Evolutionary conservation across 2,113 vertebrate species (phyloP), one percentile per base, ranked within the genome.

Genomic region (Mystacornis crossleyi): DNA sequence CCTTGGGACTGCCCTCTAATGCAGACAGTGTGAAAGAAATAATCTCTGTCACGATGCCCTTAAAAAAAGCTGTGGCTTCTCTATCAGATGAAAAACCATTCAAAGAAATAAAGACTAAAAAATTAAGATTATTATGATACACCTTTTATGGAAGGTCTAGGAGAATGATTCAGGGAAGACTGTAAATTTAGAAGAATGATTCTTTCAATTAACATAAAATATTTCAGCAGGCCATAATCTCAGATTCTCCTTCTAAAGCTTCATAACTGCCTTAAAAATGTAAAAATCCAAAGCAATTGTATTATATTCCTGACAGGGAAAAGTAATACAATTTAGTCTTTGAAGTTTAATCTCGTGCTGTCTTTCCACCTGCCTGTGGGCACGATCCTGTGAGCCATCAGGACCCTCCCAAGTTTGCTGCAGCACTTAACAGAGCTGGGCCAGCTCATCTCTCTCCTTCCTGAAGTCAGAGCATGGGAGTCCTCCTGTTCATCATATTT

Each of bases 251-350:
- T 89, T 88, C 71, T 60, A 87, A 93, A 81, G 7, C 18, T 87
- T 79, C 67, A 48, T 40, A 66, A 62, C 38, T 66, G 42, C 21
- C 78, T 93, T 69, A 58, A 95, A 89, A 87, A 91, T 31, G 66
- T 66, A 61, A 81, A 73, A 91, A 88, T 91, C 50, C 88, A 93
- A 96, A 86, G 57, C 57, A 72, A 66, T 75, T 93, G 45, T 60
- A 65, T 93, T 90, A 36, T 42, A 58, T 42, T 90, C 42, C 71
- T 66, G 20, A 75, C 90, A 81, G 87, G 80, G 73, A 67, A 92
- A 69, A 93, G 33, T 60, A 65, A 89, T 58, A 19, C 8, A 79
- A 88, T 73, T 88, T 90, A 64, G 4, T 62, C 67, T 88, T 90
- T 75, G 55, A 86, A 90, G 69, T 86, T 91, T 89, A 61, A 53